Evolutionary conservation across 2,113 vertebrate species (phyloP).

Genomic region (Anarhynchus alexandrinus): DNA sequence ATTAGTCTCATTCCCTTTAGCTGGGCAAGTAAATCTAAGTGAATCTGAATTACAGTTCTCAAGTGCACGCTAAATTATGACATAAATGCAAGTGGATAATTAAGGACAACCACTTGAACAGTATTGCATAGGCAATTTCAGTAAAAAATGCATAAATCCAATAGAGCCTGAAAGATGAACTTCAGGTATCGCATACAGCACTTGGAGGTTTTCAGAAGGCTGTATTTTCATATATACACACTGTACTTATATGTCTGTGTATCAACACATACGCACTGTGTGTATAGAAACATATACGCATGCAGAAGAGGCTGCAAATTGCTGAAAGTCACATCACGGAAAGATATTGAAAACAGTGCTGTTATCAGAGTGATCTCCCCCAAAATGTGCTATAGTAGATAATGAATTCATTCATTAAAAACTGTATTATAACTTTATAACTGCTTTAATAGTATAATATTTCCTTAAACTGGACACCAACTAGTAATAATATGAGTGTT

Average conservation of each 20-base stretch:
- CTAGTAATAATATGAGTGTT: not conserved
- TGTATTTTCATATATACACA: not conserved
- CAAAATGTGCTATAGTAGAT: not conserved
- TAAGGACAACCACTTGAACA: not conserved
- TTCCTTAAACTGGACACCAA: not conserved
- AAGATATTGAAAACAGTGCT: not conserved
- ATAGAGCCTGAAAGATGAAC: not conserved
- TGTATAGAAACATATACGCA: not conserved
- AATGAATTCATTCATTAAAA: not conserved
- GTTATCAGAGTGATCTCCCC: not conserved
- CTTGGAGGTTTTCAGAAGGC: not conserved
- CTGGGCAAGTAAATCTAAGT: not conserved
- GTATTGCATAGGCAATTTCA: not conserved
- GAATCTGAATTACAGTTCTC: conserved; percentile 16
- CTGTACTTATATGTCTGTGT: not conserved
- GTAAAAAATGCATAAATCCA: not conserved
- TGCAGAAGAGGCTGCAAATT: not conserved
- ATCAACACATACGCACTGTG: not conserved
- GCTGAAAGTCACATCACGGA: not conserved
- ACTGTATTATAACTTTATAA: not conserved
- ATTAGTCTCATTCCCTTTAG: not conserved
- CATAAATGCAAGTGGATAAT: conserved; percentile 30
- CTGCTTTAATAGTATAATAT: not conserved
- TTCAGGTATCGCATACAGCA: not conserved
- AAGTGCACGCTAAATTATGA: conserved; percentile 11